phyloP scores from a whole-genome alignment of 2,797 vertebrate genomes.

The Zenarchopterus dispar region DNA sequence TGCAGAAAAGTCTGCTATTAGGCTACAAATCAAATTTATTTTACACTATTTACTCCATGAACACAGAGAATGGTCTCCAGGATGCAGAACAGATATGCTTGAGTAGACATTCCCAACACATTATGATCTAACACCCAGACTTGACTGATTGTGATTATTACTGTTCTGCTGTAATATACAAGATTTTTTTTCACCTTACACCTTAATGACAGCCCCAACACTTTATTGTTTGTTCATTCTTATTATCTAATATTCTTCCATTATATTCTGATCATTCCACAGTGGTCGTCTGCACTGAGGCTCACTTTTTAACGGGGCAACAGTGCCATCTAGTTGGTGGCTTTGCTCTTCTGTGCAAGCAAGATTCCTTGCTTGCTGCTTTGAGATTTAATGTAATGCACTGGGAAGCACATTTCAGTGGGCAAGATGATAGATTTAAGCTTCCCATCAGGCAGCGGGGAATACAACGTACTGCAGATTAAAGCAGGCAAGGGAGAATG shows the following conservation, averaged over 20 bases:
- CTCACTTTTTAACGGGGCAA: conserved; percentile 66
- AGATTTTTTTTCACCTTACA: conserved; percentile 37
- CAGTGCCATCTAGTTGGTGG: conserved; percentile 86
- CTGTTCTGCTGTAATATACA: conserved; percentile 52
- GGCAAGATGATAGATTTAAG: conserved; percentile 83
- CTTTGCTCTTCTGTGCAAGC: conserved; percentile 17
- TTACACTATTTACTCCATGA: conserved; percentile 41
- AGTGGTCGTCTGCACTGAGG: conserved; percentile 4
- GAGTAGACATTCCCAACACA: conserved; percentile 37
- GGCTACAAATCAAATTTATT: conserved; percentile 51
- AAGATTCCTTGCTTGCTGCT: conserved; percentile 38
- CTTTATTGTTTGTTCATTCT: conserved; percentile 56
- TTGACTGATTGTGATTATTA: conserved; percentile 29
- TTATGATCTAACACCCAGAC: conserved; percentile 37
- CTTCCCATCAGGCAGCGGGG: conserved; percentile 79
- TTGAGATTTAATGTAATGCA: conserved; percentile 77
- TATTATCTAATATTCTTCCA: conserved; percentile 59
- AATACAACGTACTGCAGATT: conserved; percentile 77
- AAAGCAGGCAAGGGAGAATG: conserved; percentile 75
- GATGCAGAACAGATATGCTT: conserved; percentile 37
- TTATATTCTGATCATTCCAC: conserved; percentile 47
- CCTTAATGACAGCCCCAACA: conserved; percentile 49
- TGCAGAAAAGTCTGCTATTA: conserved; percentile 42
- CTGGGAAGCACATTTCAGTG: conserved; percentile 80
- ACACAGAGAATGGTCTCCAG: conserved; percentile 41